These are phyloP conservation scores for Polyploca ridens DNA, from an alignment of 2,888 invertebrate species.

Conservation along the genomic window DNA sequence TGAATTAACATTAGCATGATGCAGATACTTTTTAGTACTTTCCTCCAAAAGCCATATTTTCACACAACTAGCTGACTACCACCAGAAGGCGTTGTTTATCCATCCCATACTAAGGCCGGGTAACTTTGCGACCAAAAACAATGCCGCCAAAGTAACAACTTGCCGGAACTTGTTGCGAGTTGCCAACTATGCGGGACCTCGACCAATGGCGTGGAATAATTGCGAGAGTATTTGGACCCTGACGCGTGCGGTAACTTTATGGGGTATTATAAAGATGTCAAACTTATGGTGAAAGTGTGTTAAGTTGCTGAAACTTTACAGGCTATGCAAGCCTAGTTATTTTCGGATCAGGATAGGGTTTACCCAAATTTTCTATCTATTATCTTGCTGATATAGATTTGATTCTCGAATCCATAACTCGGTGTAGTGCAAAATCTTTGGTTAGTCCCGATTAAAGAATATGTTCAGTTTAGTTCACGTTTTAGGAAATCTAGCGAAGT, in stretches of 20 bases:
- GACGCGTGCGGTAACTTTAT: not conserved
- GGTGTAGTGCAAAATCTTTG: too few relatives aligned
- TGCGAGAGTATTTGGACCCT: not conserved
- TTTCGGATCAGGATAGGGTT: not conserved
- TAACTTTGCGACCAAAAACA: constrained; percentile 13
- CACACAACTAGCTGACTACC: constrained; percentile 3
- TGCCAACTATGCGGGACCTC: constrained; percentile 2
- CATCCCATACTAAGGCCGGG: not conserved
- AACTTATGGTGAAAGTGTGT: not conserved
- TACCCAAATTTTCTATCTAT: too few relatives aligned
- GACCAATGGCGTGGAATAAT: constrained; percentile 11
- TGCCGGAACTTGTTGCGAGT: constrained; percentile 5
- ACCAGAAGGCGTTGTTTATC: constrained; percentile 12
- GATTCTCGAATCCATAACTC: too few relatives aligned
- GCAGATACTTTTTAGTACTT: not conserved
- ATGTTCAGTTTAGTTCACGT: too few relatives aligned
- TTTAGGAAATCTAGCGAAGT: too few relatives aligned
- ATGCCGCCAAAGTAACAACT: constrained; percentile 10
- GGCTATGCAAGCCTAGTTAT: constrained; percentile 13
- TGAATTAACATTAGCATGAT: too few relatives aligned
- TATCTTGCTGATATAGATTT: too few relatives aligned
- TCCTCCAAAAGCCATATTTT: not conserved
- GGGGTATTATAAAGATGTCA: constrained; percentile 3
- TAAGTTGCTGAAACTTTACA: constrained; percentile 7
- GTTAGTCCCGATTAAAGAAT: too few relatives aligned